These are phyloP conservation scores for Tricholauxania praeusta DNA, from an alignment of 2,888 invertebrate genomes.

Conservation along the genomic window DNA sequence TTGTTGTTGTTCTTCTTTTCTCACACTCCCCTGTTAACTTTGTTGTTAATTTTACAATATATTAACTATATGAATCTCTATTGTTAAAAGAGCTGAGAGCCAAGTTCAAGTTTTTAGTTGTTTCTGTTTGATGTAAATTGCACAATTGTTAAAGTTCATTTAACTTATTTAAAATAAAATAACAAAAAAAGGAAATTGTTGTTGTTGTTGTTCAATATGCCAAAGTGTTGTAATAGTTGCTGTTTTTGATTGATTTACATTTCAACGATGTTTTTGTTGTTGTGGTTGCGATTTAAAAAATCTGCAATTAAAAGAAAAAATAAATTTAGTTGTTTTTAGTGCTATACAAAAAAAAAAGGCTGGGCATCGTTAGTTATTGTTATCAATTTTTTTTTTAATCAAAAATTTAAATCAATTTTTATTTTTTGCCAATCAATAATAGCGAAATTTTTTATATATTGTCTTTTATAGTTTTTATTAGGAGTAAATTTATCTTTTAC, in stretches of 20 bases:
- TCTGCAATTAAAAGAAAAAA: constrained; percentile 19
- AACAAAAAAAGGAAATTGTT: constrained; percentile 27
- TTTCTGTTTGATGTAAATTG: constrained; percentile 42
- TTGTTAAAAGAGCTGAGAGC: too few relatives aligned
- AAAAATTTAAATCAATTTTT: too few relatives aligned
- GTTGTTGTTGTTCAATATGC: constrained; percentile 15
- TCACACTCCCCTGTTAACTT: too few relatives aligned
- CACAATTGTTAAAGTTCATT: constrained; percentile 47
- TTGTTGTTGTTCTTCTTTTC: neutral
- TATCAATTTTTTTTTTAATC: too few relatives aligned
- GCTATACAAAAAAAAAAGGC: too few relatives aligned
- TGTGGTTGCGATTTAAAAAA: constrained; percentile 3
- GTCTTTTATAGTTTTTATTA: neutral
- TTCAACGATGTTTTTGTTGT: constrained; percentile 26
- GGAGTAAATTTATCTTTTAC: too few relatives aligned
- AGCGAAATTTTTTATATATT: neutral
- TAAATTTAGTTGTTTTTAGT: too few relatives aligned
- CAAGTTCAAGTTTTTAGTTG: constrained; percentile 15
- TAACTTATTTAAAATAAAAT: constrained; percentile 44
- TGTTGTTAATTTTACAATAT: too few relatives aligned
- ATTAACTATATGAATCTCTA: too few relatives aligned
- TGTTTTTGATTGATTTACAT: constrained; percentile 33
- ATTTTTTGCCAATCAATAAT: neutral
- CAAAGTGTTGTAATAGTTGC: constrained; percentile 24
- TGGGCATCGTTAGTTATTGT: too few relatives aligned